phyloP scores from a whole-genome alignment of 2,113 vertebrate species.

The Bos taurus region ARS-UCD2.0 NC_037331.1:12977001-12977500 shows the following conservation, averaged over 20 bases:
- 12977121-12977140: background rate
- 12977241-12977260: background rate
- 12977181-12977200: background rate
- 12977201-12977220: background rate
- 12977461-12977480: background rate
- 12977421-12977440: background rate
- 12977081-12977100: background rate
- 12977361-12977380: background rate
- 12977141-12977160: background rate
- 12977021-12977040: background rate
- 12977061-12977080: background rate
- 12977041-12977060: background rate
- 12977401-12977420: background rate
- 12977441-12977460: background rate
- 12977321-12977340: background rate
- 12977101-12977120: background rate
- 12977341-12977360: background rate
- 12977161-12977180: background rate
- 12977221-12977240: background rate
- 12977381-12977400: background rate
- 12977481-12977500: conserved; percentile 5
- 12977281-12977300: background rate
- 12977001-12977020: background rate
- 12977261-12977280: accelerated
- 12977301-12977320: background rate